These are phyloP conservation scores for Odontomachus brunneus DNA, from an alignment of 1,140 invertebrate species.

Conservation along the genomic window DNA sequence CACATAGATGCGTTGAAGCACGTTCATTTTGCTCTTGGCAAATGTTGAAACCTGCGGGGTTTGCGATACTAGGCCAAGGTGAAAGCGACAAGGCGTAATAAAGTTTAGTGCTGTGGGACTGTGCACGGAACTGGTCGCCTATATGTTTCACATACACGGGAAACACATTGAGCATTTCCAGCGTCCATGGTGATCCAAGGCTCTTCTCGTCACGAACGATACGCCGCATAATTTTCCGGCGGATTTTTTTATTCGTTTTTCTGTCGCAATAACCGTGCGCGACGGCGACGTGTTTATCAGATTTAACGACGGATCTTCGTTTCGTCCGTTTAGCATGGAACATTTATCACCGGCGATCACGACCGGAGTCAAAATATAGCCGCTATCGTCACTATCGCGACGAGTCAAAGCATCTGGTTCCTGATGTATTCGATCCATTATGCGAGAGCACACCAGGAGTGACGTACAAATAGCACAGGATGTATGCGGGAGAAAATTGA, in stretches of 20 bases:
- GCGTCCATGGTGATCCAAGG: constrained; percentile 10
- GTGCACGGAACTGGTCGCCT: background rate
- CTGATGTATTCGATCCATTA: background rate
- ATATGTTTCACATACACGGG: background rate
- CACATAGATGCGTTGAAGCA: background rate
- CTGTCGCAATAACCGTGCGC: background rate
- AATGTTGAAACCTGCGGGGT: background rate
- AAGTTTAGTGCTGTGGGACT: constrained; percentile 47
- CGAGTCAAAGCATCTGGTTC: background rate
- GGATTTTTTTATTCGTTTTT: constrained; percentile 26
- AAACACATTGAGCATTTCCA: background rate
- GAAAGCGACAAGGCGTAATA: constrained; percentile 62
- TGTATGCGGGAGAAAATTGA: no score
- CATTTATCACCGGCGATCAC: constrained; percentile 10
- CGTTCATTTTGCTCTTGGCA: constrained; percentile 3
- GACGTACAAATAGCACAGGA: background rate
- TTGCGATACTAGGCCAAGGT: constrained; percentile 20
- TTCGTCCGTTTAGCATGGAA: background rate
- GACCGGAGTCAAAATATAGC: background rate
- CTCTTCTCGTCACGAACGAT: background rate
- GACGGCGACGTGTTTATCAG: background rate
- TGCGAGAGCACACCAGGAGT: background rate
- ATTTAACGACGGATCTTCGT: constrained; percentile 23
- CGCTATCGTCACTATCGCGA: background rate
- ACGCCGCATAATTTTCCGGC: background rate